Conservation (phyloP, 2,797 vertebrate species). For the Chloroceryle inda region DNA sequence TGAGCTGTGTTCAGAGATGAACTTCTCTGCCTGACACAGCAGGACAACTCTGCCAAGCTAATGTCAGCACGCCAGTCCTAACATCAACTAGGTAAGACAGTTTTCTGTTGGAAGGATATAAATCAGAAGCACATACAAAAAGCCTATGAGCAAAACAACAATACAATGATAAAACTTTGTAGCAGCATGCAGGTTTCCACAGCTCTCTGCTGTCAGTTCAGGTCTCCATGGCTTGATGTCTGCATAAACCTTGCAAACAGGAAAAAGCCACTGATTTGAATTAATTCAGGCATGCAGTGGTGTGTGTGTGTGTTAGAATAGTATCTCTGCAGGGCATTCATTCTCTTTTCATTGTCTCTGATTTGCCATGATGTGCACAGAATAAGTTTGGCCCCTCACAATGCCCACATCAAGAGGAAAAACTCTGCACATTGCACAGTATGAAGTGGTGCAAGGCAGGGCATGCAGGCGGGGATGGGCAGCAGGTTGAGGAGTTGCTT, state of each 20-base stretch:
- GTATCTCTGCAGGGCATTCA: neutral
- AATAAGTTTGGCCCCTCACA: neutral
- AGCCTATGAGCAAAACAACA: neutral
- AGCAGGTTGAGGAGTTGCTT: neutral
- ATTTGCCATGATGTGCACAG: neutral
- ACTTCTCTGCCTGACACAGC: neutral
- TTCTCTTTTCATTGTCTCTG: neutral
- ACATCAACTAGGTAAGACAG: neutral
- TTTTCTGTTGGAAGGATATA: neutral
- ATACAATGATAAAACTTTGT: neutral
- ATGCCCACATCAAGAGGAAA: neutral
- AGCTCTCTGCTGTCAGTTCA: neutral
- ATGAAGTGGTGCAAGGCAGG: fast-evolving
- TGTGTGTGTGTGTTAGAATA: neutral
- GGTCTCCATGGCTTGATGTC: neutral
- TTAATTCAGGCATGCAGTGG: neutral
- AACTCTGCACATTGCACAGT: neutral
- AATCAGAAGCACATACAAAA: neutral
- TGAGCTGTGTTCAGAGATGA: neutral
- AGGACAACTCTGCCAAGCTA: neutral
- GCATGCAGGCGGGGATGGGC: neutral
- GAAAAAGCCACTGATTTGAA: neutral
- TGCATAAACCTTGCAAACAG: slow-evolving; percentile 17
- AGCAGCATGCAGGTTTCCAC: neutral
- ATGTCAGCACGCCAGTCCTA: neutral